These are phyloP conservation scores for Penaeus vannamei DNA, from an alignment of 1,140 invertebrate species.

Conservation along the genomic window DNA sequence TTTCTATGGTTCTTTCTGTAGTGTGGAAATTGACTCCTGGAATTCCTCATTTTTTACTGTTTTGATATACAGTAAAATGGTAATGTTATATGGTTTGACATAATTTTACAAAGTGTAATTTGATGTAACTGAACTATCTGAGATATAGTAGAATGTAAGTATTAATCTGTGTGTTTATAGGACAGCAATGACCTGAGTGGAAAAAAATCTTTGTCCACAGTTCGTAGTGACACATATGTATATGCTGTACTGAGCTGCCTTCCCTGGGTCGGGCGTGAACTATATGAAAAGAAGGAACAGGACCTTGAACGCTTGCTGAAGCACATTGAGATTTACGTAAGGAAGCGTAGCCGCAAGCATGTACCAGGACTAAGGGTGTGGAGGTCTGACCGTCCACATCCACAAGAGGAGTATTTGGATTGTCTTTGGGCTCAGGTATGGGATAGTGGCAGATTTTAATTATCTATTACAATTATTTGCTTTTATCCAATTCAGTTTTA, in stretches of 20 bases:
- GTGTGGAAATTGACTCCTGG: neutral
- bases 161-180: neutral
- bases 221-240: constrained; percentile 95
- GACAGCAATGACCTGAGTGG: no score
- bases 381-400: constrained; percentile 91
- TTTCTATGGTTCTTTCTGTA: neutral
- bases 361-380: constrained; percentile 92
- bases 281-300: constrained; percentile 97
- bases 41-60: neutral
- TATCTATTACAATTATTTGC: neutral
- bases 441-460: neutral
- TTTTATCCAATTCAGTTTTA: neutral
- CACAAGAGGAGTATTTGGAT: constrained; percentile 98
- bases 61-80: no score
- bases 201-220: constrained; percentile 68
- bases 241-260: constrained; percentile 94
- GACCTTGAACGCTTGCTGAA: constrained; percentile 92
- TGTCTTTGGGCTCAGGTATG: constrained; percentile 92
- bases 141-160: neutral
- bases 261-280: constrained; percentile 95
- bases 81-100: no score
- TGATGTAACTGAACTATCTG: neutral
- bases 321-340: constrained; percentile 95
- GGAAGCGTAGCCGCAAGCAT: constrained; percentile 93
- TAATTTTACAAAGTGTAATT: neutral